These are phyloP conservation scores for Ondatra zibethicus DNA, from an alignment of 2,113 vertebrate genomes.

Conservation along the genomic window DNA sequence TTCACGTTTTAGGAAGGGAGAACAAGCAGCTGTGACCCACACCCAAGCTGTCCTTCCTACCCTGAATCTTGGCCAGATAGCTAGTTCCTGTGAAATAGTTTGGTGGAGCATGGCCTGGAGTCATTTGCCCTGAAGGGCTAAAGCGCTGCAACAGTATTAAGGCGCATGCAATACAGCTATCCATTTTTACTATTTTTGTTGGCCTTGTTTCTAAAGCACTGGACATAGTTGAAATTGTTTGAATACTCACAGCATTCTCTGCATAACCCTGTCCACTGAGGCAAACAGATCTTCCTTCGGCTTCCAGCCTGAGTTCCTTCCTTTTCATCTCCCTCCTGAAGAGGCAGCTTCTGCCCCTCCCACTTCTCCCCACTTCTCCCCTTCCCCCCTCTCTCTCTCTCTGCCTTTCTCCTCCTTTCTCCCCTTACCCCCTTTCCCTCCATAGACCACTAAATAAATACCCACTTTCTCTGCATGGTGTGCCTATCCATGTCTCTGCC, in stretches of 20 bases:
- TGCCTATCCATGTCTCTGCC: no score
- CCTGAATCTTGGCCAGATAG: background rate
- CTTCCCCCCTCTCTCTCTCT: no score
- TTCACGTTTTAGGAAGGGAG: background rate
- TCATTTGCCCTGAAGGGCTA: background rate
- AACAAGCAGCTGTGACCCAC: background rate
- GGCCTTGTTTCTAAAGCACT: conserved; percentile 14
- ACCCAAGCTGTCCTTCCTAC: background rate
- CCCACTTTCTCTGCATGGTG: no score
- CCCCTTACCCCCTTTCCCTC: no score
- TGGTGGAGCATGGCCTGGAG: background rate
- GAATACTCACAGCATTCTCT: background rate
- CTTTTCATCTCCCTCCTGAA: no score
- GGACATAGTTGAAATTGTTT: conserved; percentile 22
- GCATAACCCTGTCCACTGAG: background rate
- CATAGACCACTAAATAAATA: no score
- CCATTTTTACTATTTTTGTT: background rate
- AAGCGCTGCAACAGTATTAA: background rate
- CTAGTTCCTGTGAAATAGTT: background rate
- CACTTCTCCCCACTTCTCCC: no score
- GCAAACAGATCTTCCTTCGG: no score
- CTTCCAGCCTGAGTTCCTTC: no score
- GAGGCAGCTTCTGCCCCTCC: no score
- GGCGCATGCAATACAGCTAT: background rate
- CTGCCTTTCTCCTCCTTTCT: no score